These are phyloP conservation scores for Pongo abelii DNA, from an alignment of 2,113 vertebrate genomes.

Conservation along the genomic window DNA sequence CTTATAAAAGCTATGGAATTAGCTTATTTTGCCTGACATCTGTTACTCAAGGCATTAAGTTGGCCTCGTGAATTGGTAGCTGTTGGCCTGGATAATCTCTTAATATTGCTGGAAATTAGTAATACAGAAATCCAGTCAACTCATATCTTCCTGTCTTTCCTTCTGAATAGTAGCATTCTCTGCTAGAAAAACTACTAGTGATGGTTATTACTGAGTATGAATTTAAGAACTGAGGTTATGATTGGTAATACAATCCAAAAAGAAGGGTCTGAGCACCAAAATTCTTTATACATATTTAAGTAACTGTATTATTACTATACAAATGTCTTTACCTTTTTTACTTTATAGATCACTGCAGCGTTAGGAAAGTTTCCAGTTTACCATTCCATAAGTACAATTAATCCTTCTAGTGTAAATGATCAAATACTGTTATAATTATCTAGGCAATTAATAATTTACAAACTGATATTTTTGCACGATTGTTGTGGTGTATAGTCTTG, in stretches of 20 bases:
- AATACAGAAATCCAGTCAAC: neutral
- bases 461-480: fast-evolving
- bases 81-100: neutral
- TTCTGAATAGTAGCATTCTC: neutral
- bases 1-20: neutral
- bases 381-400: neutral
- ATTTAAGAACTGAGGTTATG: neutral
- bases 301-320: neutral
- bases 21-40: neutral
- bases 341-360: neutral
- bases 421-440: neutral
- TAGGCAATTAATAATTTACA: neutral
- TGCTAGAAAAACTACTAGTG: neutral
- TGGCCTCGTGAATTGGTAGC: neutral
- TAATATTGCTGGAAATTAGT: neutral
- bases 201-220: too few species aligned
- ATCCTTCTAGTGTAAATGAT: neutral
- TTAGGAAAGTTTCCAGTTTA: neutral
- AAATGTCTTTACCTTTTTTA: neutral
- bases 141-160: neutral
- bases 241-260: neutral
- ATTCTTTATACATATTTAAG: neutral
- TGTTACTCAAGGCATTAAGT: neutral
- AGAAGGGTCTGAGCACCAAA: neutral
- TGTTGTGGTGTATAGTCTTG: neutral